A percentile compares a stretch with the other conserved stretches of the same genome.
These are phyloP conservation scores for Megalonaias nervosa DNA, from an alignment of 1,140 invertebrate species.

Conservation along the genomic window DNA sequence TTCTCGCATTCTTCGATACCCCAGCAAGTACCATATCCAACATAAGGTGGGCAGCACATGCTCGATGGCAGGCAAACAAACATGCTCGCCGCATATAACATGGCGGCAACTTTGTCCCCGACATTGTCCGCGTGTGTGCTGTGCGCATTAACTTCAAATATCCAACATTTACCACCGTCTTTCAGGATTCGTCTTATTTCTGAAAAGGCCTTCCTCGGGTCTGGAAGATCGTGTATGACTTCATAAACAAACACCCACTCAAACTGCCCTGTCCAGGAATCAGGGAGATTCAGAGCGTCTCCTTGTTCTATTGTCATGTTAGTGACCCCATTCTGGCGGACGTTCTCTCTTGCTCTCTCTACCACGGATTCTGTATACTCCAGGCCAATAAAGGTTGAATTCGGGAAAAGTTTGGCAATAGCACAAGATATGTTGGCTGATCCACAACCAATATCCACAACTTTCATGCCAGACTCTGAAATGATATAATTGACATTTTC, in stretches of 20 bases:
- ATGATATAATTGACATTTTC: too few species aligned
- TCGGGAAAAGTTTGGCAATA: neutral
- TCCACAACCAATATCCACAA: constrained; percentile 1
- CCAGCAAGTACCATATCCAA: neutral
- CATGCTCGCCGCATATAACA: neutral
- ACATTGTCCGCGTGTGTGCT: neutral
- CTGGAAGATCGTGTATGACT: constrained; percentile 11
- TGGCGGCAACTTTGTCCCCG: neutral
- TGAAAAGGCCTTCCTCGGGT: neutral
- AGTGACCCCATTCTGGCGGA: neutral
- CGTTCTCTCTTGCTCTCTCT: neutral
- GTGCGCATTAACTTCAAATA: neutral
- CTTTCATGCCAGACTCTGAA: constrained; percentile 2
- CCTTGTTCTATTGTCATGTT: neutral
- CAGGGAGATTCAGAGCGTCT: neutral
- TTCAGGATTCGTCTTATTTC: constrained; percentile 12
- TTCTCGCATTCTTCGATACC: neutral
- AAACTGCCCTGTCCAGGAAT: neutral
- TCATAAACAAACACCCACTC: constrained; percentile 7
- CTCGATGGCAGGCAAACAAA: constrained; percentile 5
- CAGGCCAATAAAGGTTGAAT: neutral
- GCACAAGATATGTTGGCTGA: neutral
- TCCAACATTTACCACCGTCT: neutral
- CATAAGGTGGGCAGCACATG: neutral
- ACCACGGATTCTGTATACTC: neutral